Percentiles rank a stretch among this genome's conserved stretches.
Conservation (phyloP, 2,113 vertebrate genomes). For the Lepidothrix coronata region DNA sequence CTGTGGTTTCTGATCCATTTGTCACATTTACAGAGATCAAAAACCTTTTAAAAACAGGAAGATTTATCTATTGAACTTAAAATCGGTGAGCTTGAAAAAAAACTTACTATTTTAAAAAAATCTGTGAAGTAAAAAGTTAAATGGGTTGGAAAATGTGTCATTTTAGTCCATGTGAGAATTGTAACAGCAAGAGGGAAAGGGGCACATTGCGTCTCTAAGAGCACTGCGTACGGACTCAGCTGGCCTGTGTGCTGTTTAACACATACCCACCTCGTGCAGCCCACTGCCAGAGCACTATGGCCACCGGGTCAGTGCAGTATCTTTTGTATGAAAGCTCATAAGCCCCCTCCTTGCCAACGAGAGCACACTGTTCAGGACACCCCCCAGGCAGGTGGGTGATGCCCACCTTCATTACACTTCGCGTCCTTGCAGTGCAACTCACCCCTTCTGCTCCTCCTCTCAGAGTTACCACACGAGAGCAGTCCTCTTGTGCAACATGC, state of each 20-base stretch:
- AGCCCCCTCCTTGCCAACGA: not conserved
- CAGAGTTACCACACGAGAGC: not conserved
- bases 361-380: not conserved
- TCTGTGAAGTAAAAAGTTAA: conserved; percentile 24
- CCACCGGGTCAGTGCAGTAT: not conserved
- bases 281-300: not conserved
- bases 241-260: not conserved
- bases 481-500: too few relatives aligned
- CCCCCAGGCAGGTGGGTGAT: not conserved
- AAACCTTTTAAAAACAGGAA: not conserved
- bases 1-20: not conserved
- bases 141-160: conserved; percentile 27
- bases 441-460: not conserved
- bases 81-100: not conserved
- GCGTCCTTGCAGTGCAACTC: not conserved
- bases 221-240: not conserved
- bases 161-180: not conserved
- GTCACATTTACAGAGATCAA: not conserved
- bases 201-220: not conserved
- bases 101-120: not conserved
- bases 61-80: not conserved
- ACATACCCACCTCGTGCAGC: not conserved
- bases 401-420: not conserved
- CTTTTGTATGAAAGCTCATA: not conserved
- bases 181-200: not conserved